phyloP scores from a whole-genome alignment of 2,888 invertebrate genomes.

The Cryptus viduatorius region DNA sequence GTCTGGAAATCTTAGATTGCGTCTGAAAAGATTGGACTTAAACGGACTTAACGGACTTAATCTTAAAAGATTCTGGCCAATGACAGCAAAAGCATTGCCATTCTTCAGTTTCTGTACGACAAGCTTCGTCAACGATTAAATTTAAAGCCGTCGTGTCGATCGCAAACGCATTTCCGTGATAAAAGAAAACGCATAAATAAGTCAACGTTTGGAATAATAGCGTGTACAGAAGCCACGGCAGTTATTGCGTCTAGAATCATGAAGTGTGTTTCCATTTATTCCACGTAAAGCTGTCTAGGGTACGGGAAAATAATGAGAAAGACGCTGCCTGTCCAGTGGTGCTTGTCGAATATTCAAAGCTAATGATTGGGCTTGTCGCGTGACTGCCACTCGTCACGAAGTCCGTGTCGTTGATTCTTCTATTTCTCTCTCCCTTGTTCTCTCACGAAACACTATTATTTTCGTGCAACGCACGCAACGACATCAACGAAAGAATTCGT shows the following conservation, averaged over 20 bases:
- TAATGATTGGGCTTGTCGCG: conserved; percentile 61
- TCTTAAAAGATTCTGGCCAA: too few relatives aligned
- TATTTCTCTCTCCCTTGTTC: conserved; percentile 18
- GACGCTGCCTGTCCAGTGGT: conserved; percentile 14
- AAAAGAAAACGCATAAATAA: neutral
- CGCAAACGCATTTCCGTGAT: neutral
- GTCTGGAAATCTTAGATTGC: too few relatives aligned
- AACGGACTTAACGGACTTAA: too few relatives aligned
- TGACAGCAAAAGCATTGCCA: too few relatives aligned
- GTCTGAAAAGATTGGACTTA: too few relatives aligned
- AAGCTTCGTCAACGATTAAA: neutral
- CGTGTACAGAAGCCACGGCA: neutral
- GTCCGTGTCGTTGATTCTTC: conserved; percentile 37
- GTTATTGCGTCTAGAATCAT: neutral
- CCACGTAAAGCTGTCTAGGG: conserved; percentile 10
- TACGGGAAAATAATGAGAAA: conserved; percentile 34
- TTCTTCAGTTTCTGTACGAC: too few relatives aligned
- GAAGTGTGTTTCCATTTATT: conserved; percentile 38
- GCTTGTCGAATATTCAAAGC: conserved; percentile 53
- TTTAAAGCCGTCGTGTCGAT: neutral
- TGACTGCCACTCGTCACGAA: conserved; percentile 57
- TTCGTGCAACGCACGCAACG: conserved; percentile 51
- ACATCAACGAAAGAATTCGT: conserved; percentile 39
- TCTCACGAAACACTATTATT: conserved; percentile 48
- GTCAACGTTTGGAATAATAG: neutral